Conservation (phyloP, 2,113 vertebrate genomes). For the Oreamnos americanus region DNA sequence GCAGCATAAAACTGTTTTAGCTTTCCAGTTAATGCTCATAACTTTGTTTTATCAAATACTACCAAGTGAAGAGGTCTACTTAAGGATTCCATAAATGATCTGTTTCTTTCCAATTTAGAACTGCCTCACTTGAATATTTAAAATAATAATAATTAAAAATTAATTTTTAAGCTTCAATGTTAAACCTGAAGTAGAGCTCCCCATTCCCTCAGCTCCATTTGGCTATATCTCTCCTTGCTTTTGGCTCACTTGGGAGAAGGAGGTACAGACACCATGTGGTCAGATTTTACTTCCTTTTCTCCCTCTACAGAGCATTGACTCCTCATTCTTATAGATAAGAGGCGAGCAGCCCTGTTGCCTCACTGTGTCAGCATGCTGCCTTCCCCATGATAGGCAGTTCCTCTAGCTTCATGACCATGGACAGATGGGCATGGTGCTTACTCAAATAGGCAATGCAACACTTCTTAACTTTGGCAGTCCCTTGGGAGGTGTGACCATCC, state of each 20-base stretch:
- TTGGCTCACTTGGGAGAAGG: not conserved
- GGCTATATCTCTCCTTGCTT: not conserved
- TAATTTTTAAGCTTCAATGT: not conserved
- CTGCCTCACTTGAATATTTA: not conserved
- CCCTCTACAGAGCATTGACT: not conserved
- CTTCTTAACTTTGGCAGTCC: not conserved
- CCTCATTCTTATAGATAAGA: not conserved
- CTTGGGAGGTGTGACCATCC: not conserved
- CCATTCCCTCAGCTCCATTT: not conserved
- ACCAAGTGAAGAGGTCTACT: not conserved
- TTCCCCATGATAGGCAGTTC: not conserved
- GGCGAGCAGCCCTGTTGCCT: not conserved
- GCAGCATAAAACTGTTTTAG: not conserved
- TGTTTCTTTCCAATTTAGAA: not conserved
- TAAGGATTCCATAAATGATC: not conserved
- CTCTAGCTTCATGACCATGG: not conserved
- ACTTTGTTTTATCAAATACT: not conserved
- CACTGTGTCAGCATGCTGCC: not conserved
- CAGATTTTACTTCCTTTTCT: not conserved
- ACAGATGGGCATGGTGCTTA: accelerated
- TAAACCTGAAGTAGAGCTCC: not conserved
- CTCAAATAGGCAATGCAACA: not conserved
- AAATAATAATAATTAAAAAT: not conserved
- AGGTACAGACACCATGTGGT: accelerated
- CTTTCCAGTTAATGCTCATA: not conserved